Conservation (phyloP, 2,113 vertebrate genomes). For the Petromus typicus region DNA sequence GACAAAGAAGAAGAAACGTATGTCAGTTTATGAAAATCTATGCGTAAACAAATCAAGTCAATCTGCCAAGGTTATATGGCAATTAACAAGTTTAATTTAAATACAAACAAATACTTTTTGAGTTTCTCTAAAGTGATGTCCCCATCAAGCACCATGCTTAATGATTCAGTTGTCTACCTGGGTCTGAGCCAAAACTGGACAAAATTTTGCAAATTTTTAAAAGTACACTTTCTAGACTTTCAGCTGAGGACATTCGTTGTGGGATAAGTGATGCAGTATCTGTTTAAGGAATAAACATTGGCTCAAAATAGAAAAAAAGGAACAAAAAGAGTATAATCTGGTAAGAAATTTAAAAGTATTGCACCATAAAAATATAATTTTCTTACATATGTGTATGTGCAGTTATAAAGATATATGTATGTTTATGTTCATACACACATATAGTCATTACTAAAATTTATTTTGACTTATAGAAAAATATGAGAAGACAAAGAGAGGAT, state of each 20-base stretch:
- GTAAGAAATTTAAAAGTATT: conserved; percentile 52
- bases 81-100: conserved; percentile 47
- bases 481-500: conserved; percentile 32
- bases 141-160: not conserved
- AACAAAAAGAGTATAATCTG: not conserved
- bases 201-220: conserved; percentile 54
- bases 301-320: conserved; percentile 62
- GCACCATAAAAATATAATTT: not conserved
- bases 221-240: conserved; percentile 68
- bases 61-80: not conserved
- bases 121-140: conserved; percentile 15
- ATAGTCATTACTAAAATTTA: not conserved
- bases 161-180: conserved; percentile 7
- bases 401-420: not conserved
- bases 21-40: not conserved
- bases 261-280: conserved; percentile 54
- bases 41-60: conserved; percentile 34
- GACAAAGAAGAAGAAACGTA: conserved; percentile 13
- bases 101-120: conserved; percentile 43
- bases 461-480: conserved; percentile 37
- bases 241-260: conserved; percentile 41
- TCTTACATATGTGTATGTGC: not conserved
- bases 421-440: not conserved
- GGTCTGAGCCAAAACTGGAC: conserved; percentile 20
- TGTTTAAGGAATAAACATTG: conserved; percentile 70